Evolutionary conservation across 2,888 invertebrate species (phyloP).

Genomic region (Metellina segmentata): DNA sequence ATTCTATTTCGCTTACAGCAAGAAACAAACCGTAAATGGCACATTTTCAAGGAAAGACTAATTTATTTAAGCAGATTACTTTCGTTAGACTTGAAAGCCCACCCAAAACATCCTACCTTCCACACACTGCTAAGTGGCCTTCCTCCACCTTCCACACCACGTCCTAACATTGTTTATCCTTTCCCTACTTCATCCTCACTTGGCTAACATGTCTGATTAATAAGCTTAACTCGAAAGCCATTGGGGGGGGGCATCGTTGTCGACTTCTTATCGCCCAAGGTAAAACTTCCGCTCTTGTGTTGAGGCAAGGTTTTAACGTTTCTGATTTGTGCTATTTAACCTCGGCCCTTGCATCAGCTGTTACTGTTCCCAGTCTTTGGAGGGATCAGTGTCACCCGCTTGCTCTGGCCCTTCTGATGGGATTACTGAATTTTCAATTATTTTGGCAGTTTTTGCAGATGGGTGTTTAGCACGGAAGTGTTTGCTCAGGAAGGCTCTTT

Average conservation of each 20-base stretch:
- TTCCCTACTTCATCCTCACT: background rate
- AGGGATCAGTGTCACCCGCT: constrained; percentile 50
- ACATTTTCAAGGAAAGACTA: too few species aligned
- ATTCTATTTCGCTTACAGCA: too few species aligned
- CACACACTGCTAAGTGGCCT: too few species aligned
- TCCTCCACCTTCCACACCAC: background rate
- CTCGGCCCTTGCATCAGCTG: background rate
- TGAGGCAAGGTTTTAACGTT: constrained; percentile 14
- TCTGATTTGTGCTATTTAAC: constrained; percentile 24
- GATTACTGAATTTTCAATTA: constrained; percentile 55
- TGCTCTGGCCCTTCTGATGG: background rate
- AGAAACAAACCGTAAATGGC: too few species aligned
- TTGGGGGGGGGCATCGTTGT: background rate
- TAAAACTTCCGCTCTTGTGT: background rate
- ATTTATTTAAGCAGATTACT: too few species aligned
- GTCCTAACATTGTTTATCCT: constrained; percentile 5
- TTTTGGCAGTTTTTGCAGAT: background rate
- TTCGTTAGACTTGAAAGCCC: too few species aligned
- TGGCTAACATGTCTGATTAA: constrained; percentile 29
- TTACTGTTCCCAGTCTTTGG: background rate
- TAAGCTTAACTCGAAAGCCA: background rate
- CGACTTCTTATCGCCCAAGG: constrained; percentile 21
- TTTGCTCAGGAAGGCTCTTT: background rate
- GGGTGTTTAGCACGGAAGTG: background rate
- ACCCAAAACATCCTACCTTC: too few species aligned